Conservation (phyloP, 2,113 vertebrate species). For the Vimba vimba region DNA sequence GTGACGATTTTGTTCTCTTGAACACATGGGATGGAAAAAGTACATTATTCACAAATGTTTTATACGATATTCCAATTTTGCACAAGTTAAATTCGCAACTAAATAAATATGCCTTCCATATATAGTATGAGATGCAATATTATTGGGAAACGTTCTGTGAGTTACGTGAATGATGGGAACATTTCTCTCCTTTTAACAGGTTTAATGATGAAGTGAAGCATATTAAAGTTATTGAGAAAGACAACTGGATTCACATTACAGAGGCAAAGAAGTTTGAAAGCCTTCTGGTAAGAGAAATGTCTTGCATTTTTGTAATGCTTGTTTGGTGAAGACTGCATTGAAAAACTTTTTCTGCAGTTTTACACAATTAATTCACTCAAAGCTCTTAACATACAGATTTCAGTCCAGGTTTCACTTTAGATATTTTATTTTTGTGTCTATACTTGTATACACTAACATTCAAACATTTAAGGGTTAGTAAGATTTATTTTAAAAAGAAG, state of each 20-base stretch:
- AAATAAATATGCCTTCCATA: not conserved
- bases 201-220: conserved; percentile 99
- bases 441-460: not conserved
- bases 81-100: too few relatives aligned
- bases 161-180: not conserved
- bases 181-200: conserved; percentile 67
- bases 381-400: not conserved
- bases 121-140: not conserved
- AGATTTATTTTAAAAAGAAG: not conserved
- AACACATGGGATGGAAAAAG: too few relatives aligned
- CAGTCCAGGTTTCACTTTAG: not conserved
- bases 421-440: not conserved
- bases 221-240: conserved; percentile 97
- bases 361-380: not conserved
- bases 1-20: too few relatives aligned
- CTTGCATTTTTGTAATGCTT: not conserved
- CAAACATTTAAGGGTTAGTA: not conserved
- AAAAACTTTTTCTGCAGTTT: not conserved
- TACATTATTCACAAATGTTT: too few relatives aligned
- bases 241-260: conserved; percentile 97
- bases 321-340: not conserved
- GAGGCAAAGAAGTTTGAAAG: conserved; percentile 98
- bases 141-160: too few relatives aligned
- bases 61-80: too few relatives aligned
- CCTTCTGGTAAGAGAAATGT: conserved; percentile 81